These are phyloP conservation scores for Isaurus tuberculatus DNA, from an alignment of 92 coral and sea anemone species.

Conservation along the genomic window DNA sequence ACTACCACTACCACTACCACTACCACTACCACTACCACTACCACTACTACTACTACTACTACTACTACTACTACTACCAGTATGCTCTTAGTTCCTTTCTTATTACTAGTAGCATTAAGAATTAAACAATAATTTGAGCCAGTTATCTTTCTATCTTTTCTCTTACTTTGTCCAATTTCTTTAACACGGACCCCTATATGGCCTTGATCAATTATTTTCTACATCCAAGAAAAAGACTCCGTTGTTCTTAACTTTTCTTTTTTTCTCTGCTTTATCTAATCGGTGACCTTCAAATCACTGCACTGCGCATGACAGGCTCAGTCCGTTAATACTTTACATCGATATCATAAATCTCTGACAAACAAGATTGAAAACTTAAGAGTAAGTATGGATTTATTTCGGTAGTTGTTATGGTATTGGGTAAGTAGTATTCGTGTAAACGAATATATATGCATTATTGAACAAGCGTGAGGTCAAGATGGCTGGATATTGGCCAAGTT, in stretches of 20 bases:
- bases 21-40: neutral
- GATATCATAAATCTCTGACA: constrained; percentile 3
- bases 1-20: neutral
- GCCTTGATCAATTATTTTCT: neutral
- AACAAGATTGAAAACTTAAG: constrained; percentile 23
- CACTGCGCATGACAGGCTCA: constrained; percentile 37
- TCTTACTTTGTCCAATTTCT: neutral
- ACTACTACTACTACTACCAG: neutral
- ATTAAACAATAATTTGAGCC: no score
- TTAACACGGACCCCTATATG: no score
- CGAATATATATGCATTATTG: neutral
- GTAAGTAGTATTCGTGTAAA: neutral
- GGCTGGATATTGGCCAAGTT: no score
- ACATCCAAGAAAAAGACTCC: neutral
- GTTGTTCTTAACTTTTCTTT: neutral
- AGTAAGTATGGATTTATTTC: constrained; percentile 11
- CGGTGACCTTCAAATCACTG: constrained; percentile 22
- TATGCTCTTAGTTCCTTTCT: no score
- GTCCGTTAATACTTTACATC: constrained; percentile 14
- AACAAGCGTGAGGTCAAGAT: no score
- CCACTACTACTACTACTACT: neutral
- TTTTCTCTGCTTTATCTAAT: constrained; percentile 2
- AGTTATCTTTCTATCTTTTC: neutral
- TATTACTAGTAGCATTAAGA: no score
- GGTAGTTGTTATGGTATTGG: no score